These are phyloP conservation scores for Halictus rubicundus DNA, from an alignment of 1,140 invertebrate genomes.

Conservation along the genomic window DNA sequence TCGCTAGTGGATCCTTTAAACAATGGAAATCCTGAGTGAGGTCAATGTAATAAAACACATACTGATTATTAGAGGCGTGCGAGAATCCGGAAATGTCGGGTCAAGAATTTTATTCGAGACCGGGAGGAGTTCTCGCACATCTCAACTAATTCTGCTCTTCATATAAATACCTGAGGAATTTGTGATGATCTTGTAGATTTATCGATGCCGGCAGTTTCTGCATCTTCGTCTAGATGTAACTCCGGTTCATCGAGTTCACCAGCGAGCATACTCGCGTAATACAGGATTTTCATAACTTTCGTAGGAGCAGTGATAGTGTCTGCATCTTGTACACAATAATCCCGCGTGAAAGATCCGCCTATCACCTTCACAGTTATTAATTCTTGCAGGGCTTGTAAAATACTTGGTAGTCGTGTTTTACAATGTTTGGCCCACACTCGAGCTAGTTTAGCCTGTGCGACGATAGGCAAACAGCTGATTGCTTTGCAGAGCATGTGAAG, in stretches of 20 bases:
- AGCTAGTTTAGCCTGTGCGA: conserved; percentile 90
- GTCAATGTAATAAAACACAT: background rate
- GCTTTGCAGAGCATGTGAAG: conserved; percentile 91
- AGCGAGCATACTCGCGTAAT: conserved; percentile 93
- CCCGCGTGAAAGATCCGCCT: conserved; percentile 86
- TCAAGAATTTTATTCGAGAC: too few relatives aligned
- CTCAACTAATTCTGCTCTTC: background rate
- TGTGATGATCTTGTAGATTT: conserved; percentile 60
- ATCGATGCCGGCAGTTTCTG: conserved; percentile 70
- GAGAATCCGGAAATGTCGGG: too few relatives aligned
- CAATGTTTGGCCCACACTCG: conserved; percentile 89
- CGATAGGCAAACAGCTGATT: conserved; percentile 86
- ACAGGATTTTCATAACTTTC: conserved; percentile 93
- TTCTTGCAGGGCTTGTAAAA: conserved; percentile 92
- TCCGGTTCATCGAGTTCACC: conserved; percentile 88
- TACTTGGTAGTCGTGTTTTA: conserved; percentile 85
- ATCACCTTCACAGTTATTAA: conserved; percentile 91
- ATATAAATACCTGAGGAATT: conserved; percentile 49
- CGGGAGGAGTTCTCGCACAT: too few relatives aligned
- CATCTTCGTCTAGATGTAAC: conserved; percentile 81
- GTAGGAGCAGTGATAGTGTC: conserved; percentile 89
- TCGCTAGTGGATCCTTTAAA: conserved; percentile 77
- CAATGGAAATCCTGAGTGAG: background rate
- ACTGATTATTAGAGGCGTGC: too few relatives aligned
- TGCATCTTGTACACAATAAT: conserved; percentile 92